Evolutionary conservation across 2,113 vertebrate species (phyloP).

Genomic region (Sceloporus tristichus): DNA sequence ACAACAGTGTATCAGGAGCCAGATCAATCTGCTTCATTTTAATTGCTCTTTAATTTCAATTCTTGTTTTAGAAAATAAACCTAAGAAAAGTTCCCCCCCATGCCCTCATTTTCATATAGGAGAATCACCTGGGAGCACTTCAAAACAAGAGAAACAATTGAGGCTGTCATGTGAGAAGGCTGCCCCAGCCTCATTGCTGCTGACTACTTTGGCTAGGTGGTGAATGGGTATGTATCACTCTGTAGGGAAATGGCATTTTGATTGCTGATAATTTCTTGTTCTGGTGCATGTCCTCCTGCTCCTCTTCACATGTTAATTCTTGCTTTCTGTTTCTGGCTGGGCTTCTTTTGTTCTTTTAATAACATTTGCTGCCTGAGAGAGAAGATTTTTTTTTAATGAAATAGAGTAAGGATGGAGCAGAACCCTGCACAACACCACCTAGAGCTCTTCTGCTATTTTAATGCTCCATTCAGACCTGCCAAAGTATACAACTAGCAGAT

Average conservation of each 20-base stretch:
- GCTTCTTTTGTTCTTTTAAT: conserved; percentile 8
- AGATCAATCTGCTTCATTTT: no score
- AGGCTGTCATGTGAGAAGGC: background rate
- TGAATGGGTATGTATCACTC: background rate
- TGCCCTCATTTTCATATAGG: background rate
- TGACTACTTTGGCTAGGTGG: background rate
- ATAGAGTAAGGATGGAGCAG: background rate
- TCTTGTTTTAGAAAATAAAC: no score
- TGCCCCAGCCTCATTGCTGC: background rate
- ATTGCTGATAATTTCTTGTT: conserved; percentile 3
- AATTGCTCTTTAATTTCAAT: no score
- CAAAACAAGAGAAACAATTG: background rate
- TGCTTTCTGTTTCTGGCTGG: conserved; percentile 6
- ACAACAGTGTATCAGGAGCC: no score
- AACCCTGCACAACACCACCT: background rate
- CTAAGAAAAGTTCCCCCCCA: no score
- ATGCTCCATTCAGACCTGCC: background rate
- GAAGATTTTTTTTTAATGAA: conserved; percentile 3
- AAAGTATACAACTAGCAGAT: background rate
- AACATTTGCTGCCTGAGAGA: conserved; percentile 4
- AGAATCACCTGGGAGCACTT: background rate
- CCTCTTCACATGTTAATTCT: conserved; percentile 16
- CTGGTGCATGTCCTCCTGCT: background rate
- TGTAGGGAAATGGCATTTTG: background rate
- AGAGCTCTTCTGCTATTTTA: background rate